Percentiles rank a stretch among this genome's conserved stretches.
Evolutionary conservation across 2,797 vertebrate species (phyloP).

Genomic region (Mus spretus): DNA sequence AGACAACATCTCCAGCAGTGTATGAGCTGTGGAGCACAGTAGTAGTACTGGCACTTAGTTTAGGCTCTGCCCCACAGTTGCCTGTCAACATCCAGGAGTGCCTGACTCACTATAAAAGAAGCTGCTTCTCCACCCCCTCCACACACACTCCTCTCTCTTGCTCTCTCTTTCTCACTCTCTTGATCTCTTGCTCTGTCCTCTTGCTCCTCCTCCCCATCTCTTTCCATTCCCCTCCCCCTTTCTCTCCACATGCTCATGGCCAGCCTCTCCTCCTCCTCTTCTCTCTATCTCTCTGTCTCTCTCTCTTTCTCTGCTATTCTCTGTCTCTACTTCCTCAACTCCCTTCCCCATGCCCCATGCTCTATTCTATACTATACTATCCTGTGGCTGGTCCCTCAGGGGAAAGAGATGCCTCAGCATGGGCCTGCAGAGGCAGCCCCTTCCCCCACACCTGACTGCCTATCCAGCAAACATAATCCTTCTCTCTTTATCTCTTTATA

Average conservation of each 20-base stretch:
- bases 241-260: too few species aligned
- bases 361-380: background rate
- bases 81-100: background rate
- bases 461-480: background rate
- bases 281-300: too few species aligned
- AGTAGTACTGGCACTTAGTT: too few species aligned
- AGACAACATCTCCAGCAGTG: background rate
- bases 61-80: background rate
- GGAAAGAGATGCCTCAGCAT: background rate
- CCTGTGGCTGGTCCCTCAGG: background rate
- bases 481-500: background rate
- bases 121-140: rapidly evolving
- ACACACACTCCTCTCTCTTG: background rate
- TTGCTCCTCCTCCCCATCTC: background rate
- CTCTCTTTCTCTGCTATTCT: background rate
- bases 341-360: background rate
- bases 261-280: too few species aligned
- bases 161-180: background rate
- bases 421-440: background rate
- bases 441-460: background rate
- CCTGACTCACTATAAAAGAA: background rate
- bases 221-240: too few species aligned
- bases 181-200: background rate
- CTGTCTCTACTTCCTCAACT: background rate
- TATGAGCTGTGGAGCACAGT: background rate